phyloP scores from a whole-genome alignment of 2,888 invertebrate species.

The Rhamnusium bicolor region DNA sequence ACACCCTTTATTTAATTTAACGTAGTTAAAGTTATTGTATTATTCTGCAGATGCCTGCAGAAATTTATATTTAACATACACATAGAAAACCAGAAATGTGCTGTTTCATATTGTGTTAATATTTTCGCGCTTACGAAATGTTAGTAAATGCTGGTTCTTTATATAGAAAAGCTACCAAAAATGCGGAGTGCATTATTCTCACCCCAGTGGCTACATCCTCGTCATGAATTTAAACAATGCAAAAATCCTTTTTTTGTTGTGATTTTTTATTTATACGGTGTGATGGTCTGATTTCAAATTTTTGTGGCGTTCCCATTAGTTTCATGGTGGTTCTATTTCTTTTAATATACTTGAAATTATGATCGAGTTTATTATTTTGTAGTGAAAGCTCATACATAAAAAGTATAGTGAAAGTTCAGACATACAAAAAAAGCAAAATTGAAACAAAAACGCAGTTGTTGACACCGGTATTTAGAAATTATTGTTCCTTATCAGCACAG shows the following conservation, averaged over 20 bases:
- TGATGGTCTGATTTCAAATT: not conserved
- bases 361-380: too few species aligned
- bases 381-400: too few species aligned
- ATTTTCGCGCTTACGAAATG: not conserved
- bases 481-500: too few species aligned
- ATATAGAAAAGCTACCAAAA: not conserved
- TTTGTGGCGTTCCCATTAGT: too few species aligned
- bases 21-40: not conserved
- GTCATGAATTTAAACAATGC: slow-evolving; percentile 14
- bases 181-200: not conserved
- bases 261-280: not conserved
- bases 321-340: too few species aligned
- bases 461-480: too few species aligned
- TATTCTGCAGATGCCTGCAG: not conserved
- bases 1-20: not conserved
- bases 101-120: slow-evolving; percentile 3
- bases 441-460: too few species aligned
- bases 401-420: too few species aligned
- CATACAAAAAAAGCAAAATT: too few species aligned
- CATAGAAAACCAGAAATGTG: not conserved
- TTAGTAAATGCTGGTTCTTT: not conserved
- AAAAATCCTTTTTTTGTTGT: not conserved
- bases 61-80: not conserved
- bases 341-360: too few species aligned
- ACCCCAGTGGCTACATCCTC: slow-evolving; percentile 7